Evolutionary conservation across 2,113 vertebrate genomes (phyloP).

Genomic region (Macquaria australasica): DNA sequence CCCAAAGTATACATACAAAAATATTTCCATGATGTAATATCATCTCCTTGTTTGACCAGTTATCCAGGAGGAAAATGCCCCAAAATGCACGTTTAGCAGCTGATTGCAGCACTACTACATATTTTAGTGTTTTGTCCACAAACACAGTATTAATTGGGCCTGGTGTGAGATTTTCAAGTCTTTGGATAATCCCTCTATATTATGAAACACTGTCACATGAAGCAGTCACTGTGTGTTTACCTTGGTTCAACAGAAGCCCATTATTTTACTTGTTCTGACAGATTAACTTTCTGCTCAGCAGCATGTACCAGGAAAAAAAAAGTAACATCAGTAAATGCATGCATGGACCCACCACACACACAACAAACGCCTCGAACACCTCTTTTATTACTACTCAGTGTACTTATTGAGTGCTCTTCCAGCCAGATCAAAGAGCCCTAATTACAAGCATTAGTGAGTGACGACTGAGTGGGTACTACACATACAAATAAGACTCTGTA

Average conservation of each 20-base stretch:
- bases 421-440: conserved; percentile 65
- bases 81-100: not conserved
- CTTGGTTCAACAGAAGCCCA: not conserved
- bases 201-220: conserved; percentile 5
- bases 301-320: not conserved
- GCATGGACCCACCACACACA: conserved; percentile 41
- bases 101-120: not conserved
- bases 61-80: not conserved
- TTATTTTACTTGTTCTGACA: not conserved
- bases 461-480: conserved; percentile 61
- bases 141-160: not conserved
- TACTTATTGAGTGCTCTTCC: conserved; percentile 58
- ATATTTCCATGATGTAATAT: not conserved
- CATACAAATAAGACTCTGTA: conserved; percentile 53
- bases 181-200: conserved; percentile 9
- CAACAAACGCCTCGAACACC: conserved; percentile 30
- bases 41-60: conserved; percentile 10
- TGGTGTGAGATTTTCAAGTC: not conserved
- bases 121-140: not conserved
- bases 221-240: not conserved
- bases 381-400: conserved; percentile 44
- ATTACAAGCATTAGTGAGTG: conserved; percentile 72
- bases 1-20: conserved; percentile 22
- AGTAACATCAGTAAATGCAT: conserved; percentile 25
- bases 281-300: conserved; percentile 12